Percentiles rank a stretch among this genome's conserved stretches.
phyloP scores from a whole-genome alignment of 2,113 vertebrate species.

The Arenaria interpres region DNA sequence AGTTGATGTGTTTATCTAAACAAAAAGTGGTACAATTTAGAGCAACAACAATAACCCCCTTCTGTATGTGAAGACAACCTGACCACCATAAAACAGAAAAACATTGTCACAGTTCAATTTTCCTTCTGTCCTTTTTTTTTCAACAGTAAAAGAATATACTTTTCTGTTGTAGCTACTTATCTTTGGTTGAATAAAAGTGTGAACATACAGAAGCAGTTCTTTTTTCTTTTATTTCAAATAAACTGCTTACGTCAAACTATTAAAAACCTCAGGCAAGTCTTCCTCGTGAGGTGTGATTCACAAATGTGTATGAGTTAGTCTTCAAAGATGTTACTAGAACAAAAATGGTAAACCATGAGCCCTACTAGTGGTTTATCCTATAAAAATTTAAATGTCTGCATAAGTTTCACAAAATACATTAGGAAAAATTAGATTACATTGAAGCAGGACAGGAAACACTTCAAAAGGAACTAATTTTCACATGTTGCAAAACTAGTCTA shows the following conservation, averaged over 20 bases:
- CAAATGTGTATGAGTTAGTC: not conserved
- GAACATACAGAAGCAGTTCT: not conserved
- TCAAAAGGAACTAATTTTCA: not conserved
- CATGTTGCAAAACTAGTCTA: not conserved
- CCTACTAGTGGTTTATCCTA: not conserved
- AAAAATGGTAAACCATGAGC: not conserved
- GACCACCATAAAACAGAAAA: not conserved
- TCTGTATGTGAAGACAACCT: not conserved
- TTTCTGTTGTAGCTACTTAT: not conserved
- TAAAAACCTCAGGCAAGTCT: conserved; percentile 1
- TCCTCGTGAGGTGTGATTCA: not conserved
- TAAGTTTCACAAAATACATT: not conserved
- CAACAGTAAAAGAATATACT: not conserved
- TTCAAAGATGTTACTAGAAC: not conserved
- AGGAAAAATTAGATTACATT: not conserved
- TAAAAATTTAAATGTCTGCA: not conserved
- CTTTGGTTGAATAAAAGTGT: not conserved
- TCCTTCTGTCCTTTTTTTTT: not conserved
- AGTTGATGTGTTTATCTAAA: not conserved
- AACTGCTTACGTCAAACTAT: not conserved
- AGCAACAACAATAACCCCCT: not conserved
- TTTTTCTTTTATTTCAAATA: not conserved
- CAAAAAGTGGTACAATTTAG: not conserved
- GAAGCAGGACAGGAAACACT: not conserved
- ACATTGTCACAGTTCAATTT: not conserved